Base-by-base conservation (phyloP, 2,797 vertebrate genomes). In the Nannoperca obscura region DNA sequence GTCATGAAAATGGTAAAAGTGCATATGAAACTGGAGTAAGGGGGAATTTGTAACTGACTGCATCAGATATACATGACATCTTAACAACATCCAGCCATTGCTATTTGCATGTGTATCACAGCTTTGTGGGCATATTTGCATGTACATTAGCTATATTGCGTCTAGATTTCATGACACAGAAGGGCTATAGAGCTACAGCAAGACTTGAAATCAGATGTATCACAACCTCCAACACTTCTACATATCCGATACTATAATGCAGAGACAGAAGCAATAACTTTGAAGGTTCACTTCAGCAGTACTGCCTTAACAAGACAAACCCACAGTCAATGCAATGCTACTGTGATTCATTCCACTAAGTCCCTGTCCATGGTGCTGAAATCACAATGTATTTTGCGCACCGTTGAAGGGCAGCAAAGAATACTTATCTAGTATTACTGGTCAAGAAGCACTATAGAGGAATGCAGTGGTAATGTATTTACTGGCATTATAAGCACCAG, bases 321-420 rank as follows among this genome's bases (percentile, higher is more conserved):
- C 38, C 47, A 15, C 46, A 34, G 30, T 9, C 17, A 36, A 46
- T 6, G 44, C 11, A 7, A 13, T 12, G 2, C 20, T 22, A 10
- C 46, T 30, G 14, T 19, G 30, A 17, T 20, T 44, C 17, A 15
- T 3, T 36, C 24, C 27, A 52, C 57, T 55, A 44, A 42, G 8
- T 27, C 77, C 12, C 86, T 90, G 75, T 93, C 89, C 89, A 62
- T 82, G 85, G 83, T 90, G 75, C 88, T 90, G 86, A 91, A 81
- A 71, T 46, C 0, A 67, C 60, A 44, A 13, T 27, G 42, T 14
- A 10, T 58, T 20, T 6, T 1, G 2, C 24, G 2, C 57, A 44
- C 46, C 47, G 40, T 6, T 54, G 32, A 70, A 66, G 3, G 30
- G 15, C 54, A 58, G 59, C 44, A 44, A 1, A 81, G n/a, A 17